These are phyloP conservation scores for Globodera rostochiensis DNA, from an alignment of 1,140 invertebrate species.

Conservation along the genomic window DNA sequence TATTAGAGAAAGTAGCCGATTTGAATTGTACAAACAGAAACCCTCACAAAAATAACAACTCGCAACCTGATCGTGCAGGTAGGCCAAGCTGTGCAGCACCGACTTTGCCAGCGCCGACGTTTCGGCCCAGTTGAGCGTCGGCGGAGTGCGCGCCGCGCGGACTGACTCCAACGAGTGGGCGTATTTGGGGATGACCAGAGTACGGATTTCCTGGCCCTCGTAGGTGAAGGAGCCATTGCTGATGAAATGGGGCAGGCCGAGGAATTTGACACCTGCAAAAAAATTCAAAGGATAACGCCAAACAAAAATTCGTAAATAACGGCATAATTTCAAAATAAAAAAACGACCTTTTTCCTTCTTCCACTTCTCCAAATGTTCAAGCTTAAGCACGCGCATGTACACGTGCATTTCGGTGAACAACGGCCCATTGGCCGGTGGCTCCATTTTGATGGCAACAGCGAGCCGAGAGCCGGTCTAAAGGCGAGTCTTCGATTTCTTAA, in stretches of 20 bases:
- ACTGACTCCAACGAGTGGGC: conserved; percentile 39
- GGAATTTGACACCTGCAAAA: conserved; percentile 45
- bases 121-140: conserved; percentile 29
- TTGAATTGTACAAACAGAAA: too few species aligned
- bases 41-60: not conserved
- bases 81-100: conserved; percentile 43
- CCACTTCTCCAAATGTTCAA: conserved; percentile 42
- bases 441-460: conserved; percentile 55
- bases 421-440: conserved; percentile 53
- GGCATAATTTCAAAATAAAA: conserved; percentile 1
- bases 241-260: conserved; percentile 48
- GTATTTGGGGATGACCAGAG: conserved; percentile 48
- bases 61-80: conserved; percentile 50
- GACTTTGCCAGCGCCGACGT: conserved; percentile 21
- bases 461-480: conserved; percentile 30
- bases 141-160: conserved; percentile 26
- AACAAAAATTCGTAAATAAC: not conserved
- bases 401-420: conserved; percentile 57
- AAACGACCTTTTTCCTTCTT: conserved; percentile 50
- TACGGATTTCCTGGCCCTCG: conserved; percentile 47
- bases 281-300: not conserved
- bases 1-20: too few species aligned
- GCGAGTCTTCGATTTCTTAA: conserved; percentile 8
- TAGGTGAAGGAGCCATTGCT: conserved; percentile 44
- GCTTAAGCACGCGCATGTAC: conserved; percentile 50